These are phyloP conservation scores for Hanleya hanleyi DNA, from an alignment of 2,888 invertebrate species.

Conservation along the genomic window DNA sequence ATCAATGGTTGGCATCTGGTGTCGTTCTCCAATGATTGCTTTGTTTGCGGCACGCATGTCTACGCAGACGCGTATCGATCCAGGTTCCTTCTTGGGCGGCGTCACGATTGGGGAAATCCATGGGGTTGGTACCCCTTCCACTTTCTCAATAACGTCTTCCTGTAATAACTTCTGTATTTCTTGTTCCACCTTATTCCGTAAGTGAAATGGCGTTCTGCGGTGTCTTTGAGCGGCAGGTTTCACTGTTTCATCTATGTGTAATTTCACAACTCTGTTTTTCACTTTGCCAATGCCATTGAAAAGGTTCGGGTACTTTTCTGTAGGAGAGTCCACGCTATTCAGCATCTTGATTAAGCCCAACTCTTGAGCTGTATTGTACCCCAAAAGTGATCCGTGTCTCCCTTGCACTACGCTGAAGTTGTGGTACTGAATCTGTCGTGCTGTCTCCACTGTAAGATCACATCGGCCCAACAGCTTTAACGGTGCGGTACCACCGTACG, in stretches of 20 bases:
- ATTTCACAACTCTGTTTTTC: conserved; percentile 21
- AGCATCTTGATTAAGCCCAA: background rate
- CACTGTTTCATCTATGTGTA: conserved; percentile 38
- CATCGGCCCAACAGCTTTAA: background rate
- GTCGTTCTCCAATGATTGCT: conserved; percentile 41
- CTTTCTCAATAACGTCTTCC: conserved; percentile 41
- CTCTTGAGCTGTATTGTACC: background rate
- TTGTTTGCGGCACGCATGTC: conserved; percentile 44
- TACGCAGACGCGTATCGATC: conserved; percentile 25
- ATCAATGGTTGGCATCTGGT: conserved; percentile 42
- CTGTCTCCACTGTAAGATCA: background rate
- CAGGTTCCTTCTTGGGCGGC: conserved; percentile 25
- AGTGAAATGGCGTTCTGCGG: conserved; percentile 39
- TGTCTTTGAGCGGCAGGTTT: conserved; percentile 34
- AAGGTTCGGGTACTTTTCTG: conserved; percentile 22
- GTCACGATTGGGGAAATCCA: conserved; percentile 43
- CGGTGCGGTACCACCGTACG: background rate
- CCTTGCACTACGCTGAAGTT: background rate
- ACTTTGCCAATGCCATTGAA: conserved; percentile 34
- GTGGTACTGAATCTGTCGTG: background rate
- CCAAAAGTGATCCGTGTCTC: background rate
- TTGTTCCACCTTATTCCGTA: conserved; percentile 32
- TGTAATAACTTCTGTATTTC: conserved; percentile 37
- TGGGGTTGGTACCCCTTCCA: conserved; percentile 38
- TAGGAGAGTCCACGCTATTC: background rate